phyloP scores from a whole-genome alignment of 2,797 vertebrate species.

The Tragelaphus eurycerus region DNA sequence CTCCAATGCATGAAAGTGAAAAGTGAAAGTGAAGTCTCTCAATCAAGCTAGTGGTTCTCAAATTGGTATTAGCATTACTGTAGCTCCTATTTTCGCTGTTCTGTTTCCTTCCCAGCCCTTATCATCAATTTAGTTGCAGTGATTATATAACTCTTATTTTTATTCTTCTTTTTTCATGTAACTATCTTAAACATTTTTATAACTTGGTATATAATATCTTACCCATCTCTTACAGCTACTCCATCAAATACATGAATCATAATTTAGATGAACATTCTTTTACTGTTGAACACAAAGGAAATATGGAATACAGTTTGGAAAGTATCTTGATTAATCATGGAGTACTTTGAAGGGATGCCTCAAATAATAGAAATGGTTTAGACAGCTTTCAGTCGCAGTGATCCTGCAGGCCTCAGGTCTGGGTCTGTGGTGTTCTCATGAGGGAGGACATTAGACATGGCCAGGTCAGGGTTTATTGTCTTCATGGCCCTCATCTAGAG shows the following conservation, averaged over 20 bases:
- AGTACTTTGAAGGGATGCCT: background rate
- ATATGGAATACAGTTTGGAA: background rate
- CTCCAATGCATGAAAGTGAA: too few relatives aligned
- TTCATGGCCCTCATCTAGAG: background rate
- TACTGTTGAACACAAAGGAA: background rate
- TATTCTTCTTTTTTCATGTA: background rate
- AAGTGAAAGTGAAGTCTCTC: background rate
- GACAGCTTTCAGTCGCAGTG: background rate
- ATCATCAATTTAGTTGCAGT: background rate
- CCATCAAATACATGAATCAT: conserved; percentile 12
- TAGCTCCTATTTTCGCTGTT: background rate
- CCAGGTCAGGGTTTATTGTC: background rate
- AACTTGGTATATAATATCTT: background rate
- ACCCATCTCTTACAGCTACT: background rate
- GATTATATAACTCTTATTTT: background rate
- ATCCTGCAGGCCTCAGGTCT: background rate
- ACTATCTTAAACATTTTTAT: conserved; percentile 9
- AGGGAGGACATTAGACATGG: background rate
- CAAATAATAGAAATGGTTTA: background rate
- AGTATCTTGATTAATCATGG: background rate
- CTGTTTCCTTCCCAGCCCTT: background rate
- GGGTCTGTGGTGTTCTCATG: background rate
- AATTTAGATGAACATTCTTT: background rate
- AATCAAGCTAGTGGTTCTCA: background rate
- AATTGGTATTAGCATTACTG: background rate